Evolutionary conservation across 2,888 invertebrate species (phyloP), one percentile per base, ranked within the genome.

Genomic region (Malachius bipustulatus): DNA sequence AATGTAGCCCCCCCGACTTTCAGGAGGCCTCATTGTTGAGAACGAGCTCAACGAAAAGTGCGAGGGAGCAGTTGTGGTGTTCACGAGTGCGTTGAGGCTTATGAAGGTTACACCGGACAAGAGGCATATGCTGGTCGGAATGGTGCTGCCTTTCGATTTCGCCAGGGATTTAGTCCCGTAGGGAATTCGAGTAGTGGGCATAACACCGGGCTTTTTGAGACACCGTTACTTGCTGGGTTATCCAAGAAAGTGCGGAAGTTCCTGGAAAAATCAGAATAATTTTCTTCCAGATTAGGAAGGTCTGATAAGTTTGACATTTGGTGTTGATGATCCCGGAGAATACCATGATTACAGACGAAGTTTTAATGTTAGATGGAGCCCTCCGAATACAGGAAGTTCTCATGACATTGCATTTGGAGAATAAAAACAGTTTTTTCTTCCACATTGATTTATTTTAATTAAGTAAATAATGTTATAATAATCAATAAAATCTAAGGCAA

Each of bases 81-180:
- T 97, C 59, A 98, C 97, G 0, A 84, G 97, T 0, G 93, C 35
- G 77, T 94, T 3, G 91, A 96, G 26, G 98, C 96, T 0, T 96
- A 69, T 54, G 98, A 98, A 35, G 98, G 97, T 0, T 94, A 97
- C 63, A 83, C 84, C 42, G 97, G 96, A 0, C 97, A 98, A 61
- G 83, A 78, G 0, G 94, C 88, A 0, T 93, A 91, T 56, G 74
- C 94, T 0, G 94, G 96, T 0, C 87, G 89, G 34, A 91, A 91
- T 55, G 96, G 85, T 2, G 97, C 82, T 0, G 77, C 99, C 16
- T 85, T 82, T 12, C 82, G 85, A 3, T 0, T 69, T 97, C 45
- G 94, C 97, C 1, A 75, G 97, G 43, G 98, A 98, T 63, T 66
- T 98, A 16, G 71, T 83, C 3, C 60, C 70, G 1, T 74, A 76